Percentiles rank a stretch among this genome's conserved stretches.
These are phyloP conservation scores for Drosophila differens DNA, from an alignment of 2,888 invertebrate genomes.

Conservation along the genomic window DNA sequence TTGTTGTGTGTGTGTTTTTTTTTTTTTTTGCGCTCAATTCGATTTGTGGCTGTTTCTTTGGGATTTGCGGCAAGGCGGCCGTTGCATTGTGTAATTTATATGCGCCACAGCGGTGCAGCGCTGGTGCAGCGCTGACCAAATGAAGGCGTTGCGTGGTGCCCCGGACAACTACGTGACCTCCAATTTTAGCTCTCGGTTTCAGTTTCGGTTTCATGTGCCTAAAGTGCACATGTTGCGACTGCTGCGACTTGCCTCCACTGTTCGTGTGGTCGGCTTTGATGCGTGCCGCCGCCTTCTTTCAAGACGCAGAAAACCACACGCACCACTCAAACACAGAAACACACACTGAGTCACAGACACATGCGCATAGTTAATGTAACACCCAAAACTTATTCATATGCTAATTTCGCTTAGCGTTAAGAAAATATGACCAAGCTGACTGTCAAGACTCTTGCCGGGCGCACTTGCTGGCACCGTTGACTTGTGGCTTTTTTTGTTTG, in stretches of 20 bases:
- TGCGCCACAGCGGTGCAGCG: slow-evolving; percentile 43
- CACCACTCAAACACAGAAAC: slow-evolving; percentile 36
- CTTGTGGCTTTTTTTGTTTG: slow-evolving; percentile 38
- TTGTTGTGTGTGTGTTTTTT: not conserved
- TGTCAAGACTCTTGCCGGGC: slow-evolving; percentile 8
- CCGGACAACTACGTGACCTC: slow-evolving; percentile 76
- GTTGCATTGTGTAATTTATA: slow-evolving; percentile 77
- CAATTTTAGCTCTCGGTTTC: slow-evolving; percentile 72
- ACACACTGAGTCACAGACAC: slow-evolving; percentile 9
- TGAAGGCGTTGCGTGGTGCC: slow-evolving; percentile 66
- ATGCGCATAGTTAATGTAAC: slow-evolving; percentile 31
- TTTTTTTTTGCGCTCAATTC: slow-evolving; percentile 55
- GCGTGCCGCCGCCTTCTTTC: slow-evolving; percentile 58
- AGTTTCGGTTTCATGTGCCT: slow-evolving; percentile 65
- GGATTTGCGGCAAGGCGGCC: slow-evolving; percentile 15
- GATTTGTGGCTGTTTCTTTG: slow-evolving; percentile 54
- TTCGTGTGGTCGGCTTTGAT: slow-evolving; percentile 74
- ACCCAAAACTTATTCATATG: slow-evolving; percentile 72
- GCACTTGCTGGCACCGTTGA: slow-evolving; percentile 56
- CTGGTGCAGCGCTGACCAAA: slow-evolving; percentile 47
- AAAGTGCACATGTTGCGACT: slow-evolving; percentile 71
- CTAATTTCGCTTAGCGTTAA: slow-evolving; percentile 70
- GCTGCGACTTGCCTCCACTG: slow-evolving; percentile 22
- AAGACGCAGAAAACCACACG: slow-evolving; percentile 59
- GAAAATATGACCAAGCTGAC: slow-evolving; percentile 50